phyloP scores from a whole-genome alignment of 1,140 invertebrate species.

The Neotoxoptera formosana region DNA sequence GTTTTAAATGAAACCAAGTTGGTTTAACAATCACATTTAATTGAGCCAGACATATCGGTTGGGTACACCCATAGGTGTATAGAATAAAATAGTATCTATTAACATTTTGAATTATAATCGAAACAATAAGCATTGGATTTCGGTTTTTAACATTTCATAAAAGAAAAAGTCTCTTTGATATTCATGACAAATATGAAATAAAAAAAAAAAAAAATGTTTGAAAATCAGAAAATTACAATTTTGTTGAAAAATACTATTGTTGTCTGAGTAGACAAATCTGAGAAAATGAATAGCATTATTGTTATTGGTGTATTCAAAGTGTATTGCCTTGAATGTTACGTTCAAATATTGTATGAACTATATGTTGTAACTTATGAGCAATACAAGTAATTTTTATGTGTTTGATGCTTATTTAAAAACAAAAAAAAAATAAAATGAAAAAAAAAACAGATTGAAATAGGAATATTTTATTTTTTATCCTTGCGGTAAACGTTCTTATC shows the following conservation, averaged over 20 bases:
- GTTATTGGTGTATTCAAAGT: not conserved
- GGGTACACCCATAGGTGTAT: too few relatives aligned
- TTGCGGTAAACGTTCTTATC: not conserved
- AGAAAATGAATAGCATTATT: not conserved
- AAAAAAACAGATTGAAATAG: not conserved
- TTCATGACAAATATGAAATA: too few relatives aligned
- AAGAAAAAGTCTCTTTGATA: not conserved
- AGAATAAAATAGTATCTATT: not conserved
- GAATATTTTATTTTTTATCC: not conserved
- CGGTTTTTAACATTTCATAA: not conserved
- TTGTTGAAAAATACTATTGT: too few relatives aligned
- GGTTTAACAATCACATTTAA: too few relatives aligned
- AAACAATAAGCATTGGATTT: not conserved
- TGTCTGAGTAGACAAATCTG: too few relatives aligned
- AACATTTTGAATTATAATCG: not conserved
- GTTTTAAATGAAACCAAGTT: too few relatives aligned
- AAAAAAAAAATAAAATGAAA: not conserved
- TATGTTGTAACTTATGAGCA: not conserved
- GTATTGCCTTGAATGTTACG: not conserved
- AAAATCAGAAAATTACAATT: too few relatives aligned
- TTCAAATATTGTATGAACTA: not conserved
- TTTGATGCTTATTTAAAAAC: not conserved
- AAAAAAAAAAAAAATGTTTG: too few relatives aligned
- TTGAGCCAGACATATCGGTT: too few relatives aligned
- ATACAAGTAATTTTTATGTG: not conserved